These are phyloP conservation scores for Lepilemur ruficaudatus DNA, from an alignment of 2,797 vertebrate genomes.

Conservation along the genomic window DNA sequence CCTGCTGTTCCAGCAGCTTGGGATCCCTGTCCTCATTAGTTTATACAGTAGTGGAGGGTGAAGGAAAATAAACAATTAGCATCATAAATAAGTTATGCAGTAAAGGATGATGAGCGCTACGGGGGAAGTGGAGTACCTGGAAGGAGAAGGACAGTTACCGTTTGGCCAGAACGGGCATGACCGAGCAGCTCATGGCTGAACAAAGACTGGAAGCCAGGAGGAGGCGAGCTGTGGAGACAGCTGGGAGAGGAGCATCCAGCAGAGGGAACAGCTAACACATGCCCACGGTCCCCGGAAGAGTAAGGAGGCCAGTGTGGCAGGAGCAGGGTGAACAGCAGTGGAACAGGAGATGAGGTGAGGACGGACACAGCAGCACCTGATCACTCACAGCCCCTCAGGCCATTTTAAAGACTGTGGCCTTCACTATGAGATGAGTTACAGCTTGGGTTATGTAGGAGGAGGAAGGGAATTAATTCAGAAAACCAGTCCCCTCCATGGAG, in stretches of 20 bases:
- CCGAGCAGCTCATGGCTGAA: not conserved
- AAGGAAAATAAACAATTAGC: not conserved
- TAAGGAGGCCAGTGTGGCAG: not conserved
- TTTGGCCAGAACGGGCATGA: not conserved
- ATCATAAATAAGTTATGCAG: not conserved
- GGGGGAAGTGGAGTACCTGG: not conserved
- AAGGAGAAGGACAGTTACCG: not conserved
- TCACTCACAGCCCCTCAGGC: not conserved
- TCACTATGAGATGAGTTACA: not conserved
- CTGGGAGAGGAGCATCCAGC: not conserved
- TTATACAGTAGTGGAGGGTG: not conserved
- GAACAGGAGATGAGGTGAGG: not conserved
- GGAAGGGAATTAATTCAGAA: not conserved
- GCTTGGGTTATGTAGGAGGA: not conserved
- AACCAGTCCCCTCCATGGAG: not conserved
- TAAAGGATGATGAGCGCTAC: not conserved
- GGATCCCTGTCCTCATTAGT: not conserved
- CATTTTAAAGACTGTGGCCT: not conserved
- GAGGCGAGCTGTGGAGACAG: rapidly evolving
- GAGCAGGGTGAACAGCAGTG: not conserved
- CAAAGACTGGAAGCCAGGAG: not conserved
- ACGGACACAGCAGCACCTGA: too few species aligned
- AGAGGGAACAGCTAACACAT: not conserved
- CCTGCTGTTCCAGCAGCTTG: not conserved
- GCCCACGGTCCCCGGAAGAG: not conserved